Evolutionary conservation across 2,113 vertebrate species (phyloP), one percentile per base, ranked within the genome.

Genomic region (Cyanoderma ruficeps): DNA sequence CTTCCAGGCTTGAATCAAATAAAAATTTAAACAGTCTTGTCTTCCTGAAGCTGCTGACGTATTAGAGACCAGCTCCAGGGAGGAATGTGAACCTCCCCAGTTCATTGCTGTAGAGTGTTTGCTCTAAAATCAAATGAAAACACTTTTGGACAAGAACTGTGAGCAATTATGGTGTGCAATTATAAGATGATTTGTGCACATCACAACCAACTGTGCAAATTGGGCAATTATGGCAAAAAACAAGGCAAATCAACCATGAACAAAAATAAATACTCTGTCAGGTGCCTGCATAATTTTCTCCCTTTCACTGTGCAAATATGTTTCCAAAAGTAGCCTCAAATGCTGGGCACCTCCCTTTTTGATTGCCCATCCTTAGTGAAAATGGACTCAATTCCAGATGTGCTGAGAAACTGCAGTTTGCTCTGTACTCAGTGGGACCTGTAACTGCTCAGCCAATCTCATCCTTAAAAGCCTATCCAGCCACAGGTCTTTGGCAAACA

Each of bases 71-170:
- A 89, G 69, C 77, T 93, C 65, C 90, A 95, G n/a, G 67, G 83
- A 79, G 69, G 65, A 61, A 87, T 55, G 27, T 84, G 72, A 93
- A 84, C 83, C 92, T 95, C 72, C 61, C 39, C 20, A 60, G 3
- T 95, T 93, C 92, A 93, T 92, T 95, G 83, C 86, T 89, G 35
- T 69, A 86, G 69, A 96, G 65, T 90, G 88, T 96, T 95, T 86
- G 93, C 92, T 84, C 90, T 93, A 71, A 95, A 96, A 93, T 92
- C 79, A 84, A 96, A 96, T 91, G 85, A 95, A 96, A 96, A 96
- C 90, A 93, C 96, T 96, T 84, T 76, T 79, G 65, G 88, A 90
- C 69, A 71, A 95, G 93, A 94, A 92, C 90, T 93, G 61, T 71
- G 96, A 96, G 72, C 96, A 94, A 96, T 95, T 96, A 96, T 79